These are phyloP conservation scores for Cairina moschata DNA, from an alignment of 2,113 vertebrate species.

Conservation along the genomic window DNA sequence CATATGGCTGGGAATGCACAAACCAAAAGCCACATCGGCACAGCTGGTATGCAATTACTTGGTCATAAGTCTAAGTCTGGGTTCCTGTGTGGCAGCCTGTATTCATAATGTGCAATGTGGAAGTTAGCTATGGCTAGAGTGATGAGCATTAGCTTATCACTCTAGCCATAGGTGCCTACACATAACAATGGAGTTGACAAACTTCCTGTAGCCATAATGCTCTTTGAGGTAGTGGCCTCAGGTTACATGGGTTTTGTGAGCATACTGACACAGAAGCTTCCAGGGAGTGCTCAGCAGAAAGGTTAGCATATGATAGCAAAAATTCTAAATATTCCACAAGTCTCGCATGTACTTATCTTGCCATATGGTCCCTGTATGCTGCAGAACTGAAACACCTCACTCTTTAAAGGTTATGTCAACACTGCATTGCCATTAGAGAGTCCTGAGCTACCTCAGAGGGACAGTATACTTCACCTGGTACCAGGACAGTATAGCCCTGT, in stretches of 20 bases:
- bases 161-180: neutral
- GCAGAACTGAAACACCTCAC: neutral
- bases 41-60: neutral
- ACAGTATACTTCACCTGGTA: neutral
- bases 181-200: neutral
- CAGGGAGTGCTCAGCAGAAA: neutral
- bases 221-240: neutral
- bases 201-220: neutral
- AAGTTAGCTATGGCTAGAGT: neutral
- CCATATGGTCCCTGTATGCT: accelerated
- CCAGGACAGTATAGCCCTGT: neutral
- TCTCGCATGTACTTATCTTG: neutral
- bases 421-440: neutral
- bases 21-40: neutral
- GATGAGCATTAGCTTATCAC: too few relatives aligned
- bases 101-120: neutral
- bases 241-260: neutral
- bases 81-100: neutral
- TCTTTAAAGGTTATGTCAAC: neutral
- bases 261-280: neutral
- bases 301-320: neutral
- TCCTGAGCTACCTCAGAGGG: neutral
- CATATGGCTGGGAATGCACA: neutral
- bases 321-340: neutral
- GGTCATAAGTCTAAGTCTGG: neutral